Percentiles rank a stretch among this genome's conserved stretches.
phyloP scores from a whole-genome alignment of 2,888 invertebrate genomes.

The Cephus rjabovi region DNA sequence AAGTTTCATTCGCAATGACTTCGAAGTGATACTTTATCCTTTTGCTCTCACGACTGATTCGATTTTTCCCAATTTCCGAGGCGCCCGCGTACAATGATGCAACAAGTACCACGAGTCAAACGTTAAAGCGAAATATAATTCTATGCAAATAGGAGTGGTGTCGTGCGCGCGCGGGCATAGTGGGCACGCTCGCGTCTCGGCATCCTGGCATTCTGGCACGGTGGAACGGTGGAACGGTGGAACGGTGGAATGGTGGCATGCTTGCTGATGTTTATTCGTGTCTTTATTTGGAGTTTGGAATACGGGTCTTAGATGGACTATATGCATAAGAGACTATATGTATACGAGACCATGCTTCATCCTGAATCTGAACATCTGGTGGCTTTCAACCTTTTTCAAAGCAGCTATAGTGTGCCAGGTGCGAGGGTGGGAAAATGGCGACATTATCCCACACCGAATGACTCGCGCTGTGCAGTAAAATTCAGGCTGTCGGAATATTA shows the following conservation, averaged over 20 bases:
- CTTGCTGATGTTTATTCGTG: conserved; percentile 27
- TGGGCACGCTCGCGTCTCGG: too few species aligned
- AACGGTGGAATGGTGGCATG: conserved; percentile 26
- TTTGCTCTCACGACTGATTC: too few species aligned
- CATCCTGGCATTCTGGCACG: too few species aligned
- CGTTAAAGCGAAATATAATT: conserved; percentile 27
- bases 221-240: conserved; percentile 25
- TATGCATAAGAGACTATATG: background rate
- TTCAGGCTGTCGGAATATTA: too few species aligned
- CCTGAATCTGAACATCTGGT: conserved; percentile 29
- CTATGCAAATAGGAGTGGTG: conserved; percentile 29
- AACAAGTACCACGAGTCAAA: background rate
- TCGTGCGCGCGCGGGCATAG: conserved; percentile 13
- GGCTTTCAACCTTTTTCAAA: conserved; percentile 31
- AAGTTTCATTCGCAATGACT: too few species aligned
- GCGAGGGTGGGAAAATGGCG: conserved; percentile 24
- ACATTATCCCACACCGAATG: conserved; percentile 13
- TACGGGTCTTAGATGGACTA: conserved; percentile 18
- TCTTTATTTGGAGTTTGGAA: conserved; percentile 31
- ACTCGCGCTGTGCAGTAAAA: too few species aligned
- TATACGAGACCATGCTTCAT: too few species aligned
- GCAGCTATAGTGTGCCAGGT: too few species aligned
- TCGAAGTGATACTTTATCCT: too few species aligned
- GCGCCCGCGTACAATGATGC: too few species aligned
- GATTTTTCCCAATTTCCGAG: too few species aligned